Conservation (phyloP, 1,140 invertebrate genomes). For the Diuraphis noxia region DNA sequence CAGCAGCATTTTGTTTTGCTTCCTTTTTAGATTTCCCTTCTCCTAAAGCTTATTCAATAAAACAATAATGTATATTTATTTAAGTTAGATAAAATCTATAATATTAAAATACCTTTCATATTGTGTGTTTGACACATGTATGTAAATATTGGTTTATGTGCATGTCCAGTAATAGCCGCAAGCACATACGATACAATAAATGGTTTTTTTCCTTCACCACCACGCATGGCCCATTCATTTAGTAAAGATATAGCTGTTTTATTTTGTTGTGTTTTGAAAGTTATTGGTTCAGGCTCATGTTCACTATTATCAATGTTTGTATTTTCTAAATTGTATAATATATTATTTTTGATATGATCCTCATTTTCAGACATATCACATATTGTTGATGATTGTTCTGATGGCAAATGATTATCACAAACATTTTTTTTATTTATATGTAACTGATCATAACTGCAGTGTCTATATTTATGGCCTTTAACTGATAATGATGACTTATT, state of each 20-base stretch:
- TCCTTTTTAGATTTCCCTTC: conserved; percentile 11
- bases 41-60: neutral
- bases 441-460: neutral
- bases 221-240: conserved; percentile 20
- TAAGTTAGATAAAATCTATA: neutral
- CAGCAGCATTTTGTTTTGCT: conserved; percentile 45
- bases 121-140: neutral
- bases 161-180: neutral
- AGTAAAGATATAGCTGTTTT: conserved; percentile 29
- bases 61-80: neutral
- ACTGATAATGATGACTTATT: neutral
- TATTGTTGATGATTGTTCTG: neutral
- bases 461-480: neutral
- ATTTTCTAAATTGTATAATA: neutral
- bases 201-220: neutral
- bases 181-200: neutral
- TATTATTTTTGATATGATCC: neutral
- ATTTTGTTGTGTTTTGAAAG: neutral
- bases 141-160: conserved; percentile 36
- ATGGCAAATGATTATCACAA: neutral
- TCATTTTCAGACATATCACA: neutral
- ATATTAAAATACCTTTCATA: conserved; percentile 26
- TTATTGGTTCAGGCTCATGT: neutral
- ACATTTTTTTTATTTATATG: neutral
- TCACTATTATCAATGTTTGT: neutral